Evolutionary conservation across 2,113 vertebrate species (phyloP).

Genomic region (Lagopus muta): DNA sequence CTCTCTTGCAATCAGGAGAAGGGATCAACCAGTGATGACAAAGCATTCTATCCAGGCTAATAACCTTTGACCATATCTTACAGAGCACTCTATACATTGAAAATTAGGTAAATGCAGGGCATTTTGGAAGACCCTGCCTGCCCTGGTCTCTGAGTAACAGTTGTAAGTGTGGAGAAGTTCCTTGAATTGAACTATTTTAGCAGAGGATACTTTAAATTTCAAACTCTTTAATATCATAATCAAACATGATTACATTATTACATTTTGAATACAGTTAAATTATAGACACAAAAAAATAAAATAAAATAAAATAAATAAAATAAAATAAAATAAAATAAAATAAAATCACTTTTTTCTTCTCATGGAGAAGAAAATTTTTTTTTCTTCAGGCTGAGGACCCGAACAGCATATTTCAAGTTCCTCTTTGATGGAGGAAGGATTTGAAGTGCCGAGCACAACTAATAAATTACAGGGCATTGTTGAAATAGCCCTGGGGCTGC

Average conservation of each 20-base stretch:
- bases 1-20: not conserved
- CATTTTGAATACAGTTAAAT: not conserved
- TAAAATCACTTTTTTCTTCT: not conserved
- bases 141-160: not conserved
- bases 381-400: not conserved
- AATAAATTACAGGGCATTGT: not conserved
- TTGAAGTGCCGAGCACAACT: not conserved
- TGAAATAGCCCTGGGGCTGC: not conserved
- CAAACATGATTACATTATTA: not conserved
- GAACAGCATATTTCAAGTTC: not conserved
- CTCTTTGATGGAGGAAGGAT: not conserved
- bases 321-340: not conserved
- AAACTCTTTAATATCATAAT: not conserved
- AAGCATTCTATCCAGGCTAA: not conserved
- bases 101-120: accelerated
- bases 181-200: not conserved
- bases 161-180: not conserved
- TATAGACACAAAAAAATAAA: not conserved
- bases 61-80: not conserved
- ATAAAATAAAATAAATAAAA: not conserved
- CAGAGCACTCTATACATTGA: not conserved
- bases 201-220: not conserved
- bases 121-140: not conserved
- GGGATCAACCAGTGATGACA: not conserved
- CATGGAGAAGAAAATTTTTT: not conserved